Percentiles rank a stretch among this genome's conserved stretches.
phyloP scores from a whole-genome alignment of 2,888 invertebrate genomes.

The Sarcophaga subvicina region DNA sequence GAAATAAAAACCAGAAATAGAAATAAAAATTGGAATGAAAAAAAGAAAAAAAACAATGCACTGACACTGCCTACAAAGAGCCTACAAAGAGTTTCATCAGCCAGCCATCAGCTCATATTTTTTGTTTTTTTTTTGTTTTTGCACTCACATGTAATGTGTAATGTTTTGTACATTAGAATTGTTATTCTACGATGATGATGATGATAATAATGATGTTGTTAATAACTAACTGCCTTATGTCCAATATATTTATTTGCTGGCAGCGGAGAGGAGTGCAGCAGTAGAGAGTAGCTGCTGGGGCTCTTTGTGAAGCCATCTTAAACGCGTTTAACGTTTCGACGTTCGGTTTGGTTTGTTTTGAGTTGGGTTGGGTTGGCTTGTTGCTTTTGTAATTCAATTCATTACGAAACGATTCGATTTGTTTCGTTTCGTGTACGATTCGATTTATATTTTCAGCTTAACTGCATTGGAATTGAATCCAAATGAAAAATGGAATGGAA shows the following conservation, averaged over 20 bases:
- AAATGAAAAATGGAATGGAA: background rate
- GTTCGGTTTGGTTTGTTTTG: background rate
- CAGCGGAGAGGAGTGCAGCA: background rate
- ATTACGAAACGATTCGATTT: background rate
- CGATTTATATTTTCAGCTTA: background rate
- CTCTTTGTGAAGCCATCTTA: constrained; percentile 10
- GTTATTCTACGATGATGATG: background rate
- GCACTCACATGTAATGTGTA: background rate
- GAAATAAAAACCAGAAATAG: background rate
- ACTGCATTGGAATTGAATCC: background rate
- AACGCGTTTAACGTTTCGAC: background rate
- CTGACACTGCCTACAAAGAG: constrained; percentile 39
- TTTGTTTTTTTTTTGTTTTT: background rate
- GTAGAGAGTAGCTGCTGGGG: background rate
- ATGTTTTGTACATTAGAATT: too few species aligned
- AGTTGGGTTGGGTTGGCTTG: background rate
- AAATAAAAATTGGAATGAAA: background rate
- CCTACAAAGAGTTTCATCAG: constrained; percentile 33
- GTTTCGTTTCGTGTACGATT: background rate
- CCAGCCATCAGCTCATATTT: background rate
- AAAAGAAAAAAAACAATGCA: constrained; percentile 3
- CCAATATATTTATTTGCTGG: too few species aligned
- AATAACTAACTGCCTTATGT: background rate
- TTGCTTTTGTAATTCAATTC: background rate
- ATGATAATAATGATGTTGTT: background rate